A percentile compares a stretch with the other conserved stretches of the same genome.
phyloP scores from a whole-genome alignment of 2,797 vertebrate genomes.

The Coregonus ussuriensis region DNA sequence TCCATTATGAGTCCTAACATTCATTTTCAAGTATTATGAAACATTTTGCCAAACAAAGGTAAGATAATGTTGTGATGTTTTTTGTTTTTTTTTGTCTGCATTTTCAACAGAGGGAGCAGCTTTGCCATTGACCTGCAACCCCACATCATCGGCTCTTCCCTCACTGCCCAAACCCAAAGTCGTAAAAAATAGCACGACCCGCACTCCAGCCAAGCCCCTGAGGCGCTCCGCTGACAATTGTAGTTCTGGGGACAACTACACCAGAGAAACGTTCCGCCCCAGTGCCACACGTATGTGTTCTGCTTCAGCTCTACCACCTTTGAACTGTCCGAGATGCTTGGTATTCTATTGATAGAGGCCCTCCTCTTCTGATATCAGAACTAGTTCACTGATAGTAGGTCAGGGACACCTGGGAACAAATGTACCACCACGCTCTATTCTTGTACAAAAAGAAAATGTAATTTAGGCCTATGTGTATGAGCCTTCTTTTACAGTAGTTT shows the following conservation, averaged over 20 bases:
- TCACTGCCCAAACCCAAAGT: constrained; percentile 32
- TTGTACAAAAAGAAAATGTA: background rate
- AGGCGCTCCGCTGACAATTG: constrained; percentile 82
- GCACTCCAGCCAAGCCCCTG: constrained; percentile 56
- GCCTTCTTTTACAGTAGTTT: background rate
- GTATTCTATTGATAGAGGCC: background rate
- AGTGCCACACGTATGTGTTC: constrained; percentile 77
- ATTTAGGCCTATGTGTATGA: background rate
- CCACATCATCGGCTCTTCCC: constrained; percentile 41
- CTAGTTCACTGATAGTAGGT: background rate
- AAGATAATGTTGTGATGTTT: too few species aligned
- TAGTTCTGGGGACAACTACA: constrained; percentile 81
- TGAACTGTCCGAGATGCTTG: background rate
- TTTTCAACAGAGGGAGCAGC: constrained; percentile 73
- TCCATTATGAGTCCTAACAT: background rate
- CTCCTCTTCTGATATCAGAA: background rate
- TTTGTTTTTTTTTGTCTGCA: background rate
- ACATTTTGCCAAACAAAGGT: background rate
- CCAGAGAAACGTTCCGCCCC: constrained; percentile 82
- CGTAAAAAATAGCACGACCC: constrained; percentile 16
- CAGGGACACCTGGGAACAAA: background rate
- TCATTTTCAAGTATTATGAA: background rate
- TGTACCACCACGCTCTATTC: background rate
- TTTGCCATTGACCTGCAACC: constrained; percentile 69
- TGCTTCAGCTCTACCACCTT: background rate